A percentile compares a stretch with the other conserved stretches of the same genome.
These are phyloP conservation scores for Gephyroberyx darwinii DNA, from an alignment of 2,797 vertebrate genomes.

Conservation along the genomic window DNA sequence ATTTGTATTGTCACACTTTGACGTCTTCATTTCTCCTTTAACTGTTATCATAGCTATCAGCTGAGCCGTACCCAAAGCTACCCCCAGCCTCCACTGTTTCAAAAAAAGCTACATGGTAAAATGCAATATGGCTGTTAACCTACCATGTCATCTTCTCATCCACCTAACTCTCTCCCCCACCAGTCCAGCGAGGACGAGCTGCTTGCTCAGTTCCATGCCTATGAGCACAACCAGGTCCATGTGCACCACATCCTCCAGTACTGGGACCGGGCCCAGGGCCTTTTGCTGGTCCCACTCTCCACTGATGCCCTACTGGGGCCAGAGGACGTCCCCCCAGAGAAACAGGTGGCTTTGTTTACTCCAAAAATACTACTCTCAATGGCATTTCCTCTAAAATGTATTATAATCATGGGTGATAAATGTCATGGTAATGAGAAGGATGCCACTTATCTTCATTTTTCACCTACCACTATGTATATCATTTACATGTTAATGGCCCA, in stretches of 20 bases:
- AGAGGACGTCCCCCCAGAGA: constrained; percentile 66
- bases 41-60: no score
- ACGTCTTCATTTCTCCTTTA: no score
- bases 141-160: background rate
- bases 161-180: background rate
- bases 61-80: no score
- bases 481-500: no score
- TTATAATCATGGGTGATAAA: background rate
- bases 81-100: no score
- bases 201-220: constrained; percentile 78
- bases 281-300: constrained; percentile 58
- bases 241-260: constrained; percentile 76
- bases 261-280: constrained; percentile 86
- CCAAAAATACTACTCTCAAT: background rate
- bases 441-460: no score
- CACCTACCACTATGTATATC: no score
- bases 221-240: constrained; percentile 77
- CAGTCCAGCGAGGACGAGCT: constrained; percentile 71
- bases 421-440: background rate
- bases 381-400: background rate
- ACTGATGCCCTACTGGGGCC: constrained; percentile 55
- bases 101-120: no score
- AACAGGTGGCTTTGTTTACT: constrained; percentile 41
- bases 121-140: no score
- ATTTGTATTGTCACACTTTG: no score